phyloP scores from a whole-genome alignment of 2,797 vertebrate species.

The Ibycter americanus region DNA sequence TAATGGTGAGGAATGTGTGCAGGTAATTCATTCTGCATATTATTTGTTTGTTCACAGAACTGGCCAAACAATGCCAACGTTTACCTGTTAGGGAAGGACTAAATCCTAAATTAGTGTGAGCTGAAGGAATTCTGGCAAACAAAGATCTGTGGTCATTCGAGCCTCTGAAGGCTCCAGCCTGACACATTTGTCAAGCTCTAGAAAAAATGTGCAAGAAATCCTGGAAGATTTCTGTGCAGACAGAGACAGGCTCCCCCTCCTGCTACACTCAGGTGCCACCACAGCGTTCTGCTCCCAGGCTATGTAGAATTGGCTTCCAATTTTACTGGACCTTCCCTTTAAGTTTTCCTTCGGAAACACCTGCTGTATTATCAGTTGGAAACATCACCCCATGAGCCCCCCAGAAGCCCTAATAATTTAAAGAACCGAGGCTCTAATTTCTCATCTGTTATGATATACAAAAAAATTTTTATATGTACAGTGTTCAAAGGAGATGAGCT shows the following conservation, averaged over 20 bases:
- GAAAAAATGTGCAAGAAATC: neutral
- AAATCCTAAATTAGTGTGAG: neutral
- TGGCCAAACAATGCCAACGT: fast-evolving
- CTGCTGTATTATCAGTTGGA: neutral
- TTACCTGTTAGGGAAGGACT: neutral
- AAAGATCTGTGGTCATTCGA: neutral
- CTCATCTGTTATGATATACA: neutral
- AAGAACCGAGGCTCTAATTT: neutral
- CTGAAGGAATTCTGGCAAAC: neutral
- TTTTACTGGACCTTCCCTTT: neutral
- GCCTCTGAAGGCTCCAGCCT: neutral
- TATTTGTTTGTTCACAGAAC: neutral
- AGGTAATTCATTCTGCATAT: fast-evolving
- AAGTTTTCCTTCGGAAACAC: neutral
- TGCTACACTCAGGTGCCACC: neutral
- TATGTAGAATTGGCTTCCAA: neutral
- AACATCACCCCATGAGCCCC: neutral
- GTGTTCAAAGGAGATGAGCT: neutral
- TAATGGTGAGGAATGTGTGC: neutral
- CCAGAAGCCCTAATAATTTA: neutral
- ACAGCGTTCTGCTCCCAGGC: neutral
- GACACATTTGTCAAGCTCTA: fast-evolving
- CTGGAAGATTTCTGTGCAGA: neutral
- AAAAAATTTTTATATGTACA: fast-evolving
- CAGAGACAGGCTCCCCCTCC: neutral